Percentiles rank a stretch among this genome's conserved stretches.
Conservation (phyloP, 1,140 invertebrate genomes). For the Olivierus martensii region DNA sequence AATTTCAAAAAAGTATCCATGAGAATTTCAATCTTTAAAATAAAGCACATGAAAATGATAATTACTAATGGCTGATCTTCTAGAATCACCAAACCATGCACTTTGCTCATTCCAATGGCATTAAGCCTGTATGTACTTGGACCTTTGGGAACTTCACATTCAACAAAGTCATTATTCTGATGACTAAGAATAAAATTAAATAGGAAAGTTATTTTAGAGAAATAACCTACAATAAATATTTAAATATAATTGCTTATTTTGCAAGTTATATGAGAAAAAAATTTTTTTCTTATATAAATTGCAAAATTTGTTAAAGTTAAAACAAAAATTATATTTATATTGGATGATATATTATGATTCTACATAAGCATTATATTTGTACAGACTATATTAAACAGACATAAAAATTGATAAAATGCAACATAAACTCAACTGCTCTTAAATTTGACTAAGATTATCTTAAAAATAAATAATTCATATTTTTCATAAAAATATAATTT, state of each 20-base stretch:
- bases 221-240: background rate
- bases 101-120: constrained; percentile 34
- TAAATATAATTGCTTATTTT: background rate
- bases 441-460: background rate
- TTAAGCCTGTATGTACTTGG: constrained; percentile 33
- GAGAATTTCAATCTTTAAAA: background rate
- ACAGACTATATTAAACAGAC: background rate
- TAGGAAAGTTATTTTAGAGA: background rate
- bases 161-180: constrained; percentile 25
- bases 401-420: background rate
- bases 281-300: background rate
- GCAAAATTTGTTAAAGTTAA: background rate
- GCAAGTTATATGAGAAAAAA: no score
- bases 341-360: background rate
- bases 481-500: background rate
- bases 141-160: constrained; percentile 26
- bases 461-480: background rate
- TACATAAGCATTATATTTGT: background rate
- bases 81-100: constrained; percentile 32
- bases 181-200: background rate
- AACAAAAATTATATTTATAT: background rate
- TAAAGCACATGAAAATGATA: background rate
- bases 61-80: constrained; percentile 27
- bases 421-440: background rate
- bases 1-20: background rate